Conservation (phyloP, 2,113 vertebrate species). For the Syngnathus floridae region DNA sequence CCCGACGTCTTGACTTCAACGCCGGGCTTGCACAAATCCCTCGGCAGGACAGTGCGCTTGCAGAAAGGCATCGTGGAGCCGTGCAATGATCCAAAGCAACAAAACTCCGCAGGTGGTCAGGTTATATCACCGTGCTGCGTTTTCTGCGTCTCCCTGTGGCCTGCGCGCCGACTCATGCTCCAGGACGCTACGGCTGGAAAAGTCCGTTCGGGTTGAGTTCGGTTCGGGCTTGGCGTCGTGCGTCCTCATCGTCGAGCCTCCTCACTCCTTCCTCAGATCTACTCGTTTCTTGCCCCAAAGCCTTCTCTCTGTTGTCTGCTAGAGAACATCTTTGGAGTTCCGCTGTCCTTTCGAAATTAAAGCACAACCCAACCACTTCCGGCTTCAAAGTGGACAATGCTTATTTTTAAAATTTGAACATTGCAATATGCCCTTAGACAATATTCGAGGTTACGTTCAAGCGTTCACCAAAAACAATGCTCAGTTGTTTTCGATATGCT, state of each 20-base stretch:
- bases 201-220: slow-evolving; percentile 46
- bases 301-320: slow-evolving; percentile 26
- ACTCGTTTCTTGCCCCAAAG: slow-evolving; percentile 9
- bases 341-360: slow-evolving; percentile 34
- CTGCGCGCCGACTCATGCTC: slow-evolving; percentile 27
- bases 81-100: slow-evolving; percentile 58
- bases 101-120: slow-evolving; percentile 36
- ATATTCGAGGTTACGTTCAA: not conserved
- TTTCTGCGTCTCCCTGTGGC: slow-evolving; percentile 17
- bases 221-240: slow-evolving; percentile 50
- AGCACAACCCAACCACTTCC: not conserved
- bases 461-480: too few species aligned
- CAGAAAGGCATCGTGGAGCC: slow-evolving; percentile 70
- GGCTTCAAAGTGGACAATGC: not conserved
- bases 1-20: slow-evolving; percentile 22
- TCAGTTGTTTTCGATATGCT: too few species aligned
- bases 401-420: not conserved
- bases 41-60: slow-evolving; percentile 69
- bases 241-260: slow-evolving; percentile 49
- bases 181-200: slow-evolving; percentile 15
- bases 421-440: not conserved
- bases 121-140: slow-evolving; percentile 34
- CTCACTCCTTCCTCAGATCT: slow-evolving; percentile 7
- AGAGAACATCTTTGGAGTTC: not conserved
- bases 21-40: slow-evolving; percentile 62